phyloP scores from a whole-genome alignment of 2,888 invertebrate genomes.

The Eumacrocentrus americanus region DNA sequence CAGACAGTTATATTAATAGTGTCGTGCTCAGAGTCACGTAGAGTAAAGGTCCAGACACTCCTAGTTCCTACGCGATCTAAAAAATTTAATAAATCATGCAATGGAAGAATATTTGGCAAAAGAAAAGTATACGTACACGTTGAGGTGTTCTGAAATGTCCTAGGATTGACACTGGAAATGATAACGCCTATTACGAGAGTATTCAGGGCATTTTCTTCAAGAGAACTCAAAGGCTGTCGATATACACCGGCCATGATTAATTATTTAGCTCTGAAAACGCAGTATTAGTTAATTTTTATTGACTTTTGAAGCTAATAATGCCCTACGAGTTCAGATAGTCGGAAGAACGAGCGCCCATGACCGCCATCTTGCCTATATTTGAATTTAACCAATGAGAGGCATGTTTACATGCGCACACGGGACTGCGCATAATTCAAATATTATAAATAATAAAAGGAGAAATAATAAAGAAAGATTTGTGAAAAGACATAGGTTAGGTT shows the following conservation, averaged over 20 bases:
- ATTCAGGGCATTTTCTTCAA: constrained; percentile 51
- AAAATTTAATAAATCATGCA: no score
- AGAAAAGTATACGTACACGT: constrained; percentile 51
- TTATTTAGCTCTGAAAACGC: not conserved
- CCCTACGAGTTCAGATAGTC: not conserved
- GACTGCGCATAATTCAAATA: no score
- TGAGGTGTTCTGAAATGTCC: constrained; percentile 45
- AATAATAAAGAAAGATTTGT: no score
- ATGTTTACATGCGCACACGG: not conserved
- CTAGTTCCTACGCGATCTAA: constrained; percentile 55
- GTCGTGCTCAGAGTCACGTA: constrained; percentile 75
- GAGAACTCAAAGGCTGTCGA: constrained; percentile 47
- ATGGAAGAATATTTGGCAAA: no score
- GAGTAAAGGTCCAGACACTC: constrained; percentile 78
- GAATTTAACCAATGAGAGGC: not conserved
- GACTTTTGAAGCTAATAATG: not conserved
- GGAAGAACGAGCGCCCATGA: not conserved
- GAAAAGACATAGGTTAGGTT: no score
- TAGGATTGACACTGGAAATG: constrained; percentile 50
- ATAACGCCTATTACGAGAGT: constrained; percentile 55
- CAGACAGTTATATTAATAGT: constrained; percentile 79
- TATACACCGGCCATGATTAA: constrained; percentile 50
- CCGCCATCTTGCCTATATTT: not conserved
- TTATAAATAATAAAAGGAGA: no score
- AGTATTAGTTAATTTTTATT: not conserved